These are phyloP conservation scores for Bujurquina vittata DNA, from an alignment of 2,113 vertebrate species.

Conservation along the genomic window DNA sequence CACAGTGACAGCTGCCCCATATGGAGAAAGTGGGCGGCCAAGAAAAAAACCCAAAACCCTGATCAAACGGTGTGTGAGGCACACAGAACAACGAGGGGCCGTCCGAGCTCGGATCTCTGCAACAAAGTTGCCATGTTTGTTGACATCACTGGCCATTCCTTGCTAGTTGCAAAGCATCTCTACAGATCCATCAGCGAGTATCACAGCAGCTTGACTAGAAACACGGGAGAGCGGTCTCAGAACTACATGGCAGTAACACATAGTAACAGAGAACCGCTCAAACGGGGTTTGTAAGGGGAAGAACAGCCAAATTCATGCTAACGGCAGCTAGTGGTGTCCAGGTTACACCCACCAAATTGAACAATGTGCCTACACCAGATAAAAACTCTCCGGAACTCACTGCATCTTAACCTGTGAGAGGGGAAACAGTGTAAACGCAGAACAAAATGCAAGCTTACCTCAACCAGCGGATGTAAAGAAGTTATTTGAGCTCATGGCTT, in stretches of 20 bases:
- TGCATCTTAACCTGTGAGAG: background rate
- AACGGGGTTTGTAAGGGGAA: background rate
- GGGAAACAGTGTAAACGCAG: background rate
- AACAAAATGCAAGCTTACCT: slow-evolving; percentile 49
- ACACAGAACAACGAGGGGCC: slow-evolving; percentile 12
- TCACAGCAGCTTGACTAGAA: background rate
- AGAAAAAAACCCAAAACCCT: background rate
- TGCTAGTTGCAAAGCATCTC: background rate
- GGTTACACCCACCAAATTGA: slow-evolving; percentile 41
- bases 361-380: background rate
- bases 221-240: too few species aligned
- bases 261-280: background rate
- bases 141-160: slow-evolving; percentile 53
- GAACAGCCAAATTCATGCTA: slow-evolving; percentile 38
- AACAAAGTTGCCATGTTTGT: slow-evolving; percentile 65
- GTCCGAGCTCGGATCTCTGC: background rate
- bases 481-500: slow-evolving; percentile 61
- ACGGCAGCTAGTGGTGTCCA: slow-evolving; percentile 22
- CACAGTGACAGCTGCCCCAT: background rate
- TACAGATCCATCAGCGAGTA: background rate
- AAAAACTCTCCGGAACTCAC: background rate
- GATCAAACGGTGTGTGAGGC: background rate
- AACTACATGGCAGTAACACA: background rate
- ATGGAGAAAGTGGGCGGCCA: background rate
- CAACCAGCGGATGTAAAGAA: slow-evolving; percentile 9